phyloP scores from a whole-genome alignment of 2,797 vertebrate genomes.

The Macropodus opercularis region DNA sequence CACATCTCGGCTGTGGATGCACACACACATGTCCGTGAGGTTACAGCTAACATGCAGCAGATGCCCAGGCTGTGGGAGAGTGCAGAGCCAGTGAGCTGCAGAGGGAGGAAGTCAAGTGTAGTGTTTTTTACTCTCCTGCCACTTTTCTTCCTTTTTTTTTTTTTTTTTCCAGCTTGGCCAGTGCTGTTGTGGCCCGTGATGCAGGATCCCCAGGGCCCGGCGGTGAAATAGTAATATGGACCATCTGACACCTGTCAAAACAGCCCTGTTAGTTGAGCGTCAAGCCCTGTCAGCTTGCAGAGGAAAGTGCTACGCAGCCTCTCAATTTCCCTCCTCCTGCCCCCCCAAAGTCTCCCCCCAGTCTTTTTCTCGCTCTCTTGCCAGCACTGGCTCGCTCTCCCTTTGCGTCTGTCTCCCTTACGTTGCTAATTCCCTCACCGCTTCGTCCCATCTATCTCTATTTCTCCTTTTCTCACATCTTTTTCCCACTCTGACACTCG shows the following conservation, averaged over 20 bases:
- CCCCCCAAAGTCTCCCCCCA: conserved; percentile 23
- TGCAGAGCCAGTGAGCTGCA: conserved; percentile 54
- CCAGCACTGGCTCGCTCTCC: conserved; percentile 3
- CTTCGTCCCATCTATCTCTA: conserved; percentile 39
- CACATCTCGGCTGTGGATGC: conserved; percentile 9
- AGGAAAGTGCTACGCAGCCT: conserved; percentile 77
- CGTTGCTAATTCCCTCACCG: conserved; percentile 34
- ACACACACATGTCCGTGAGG: conserved; percentile 19
- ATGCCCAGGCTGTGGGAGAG: conserved; percentile 61
- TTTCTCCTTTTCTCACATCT: conserved; percentile 51
- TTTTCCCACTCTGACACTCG: conserved; percentile 21
- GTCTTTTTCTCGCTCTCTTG: conserved; percentile 16
- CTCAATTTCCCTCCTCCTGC: conserved; percentile 70
- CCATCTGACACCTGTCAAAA: conserved; percentile 90
- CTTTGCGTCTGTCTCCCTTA: conserved; percentile 35
- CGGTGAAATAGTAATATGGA: conserved; percentile 84
- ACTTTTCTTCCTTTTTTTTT: conserved; percentile 76
- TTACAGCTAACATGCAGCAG: conserved; percentile 65
- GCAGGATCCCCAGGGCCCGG: conserved; percentile 78
- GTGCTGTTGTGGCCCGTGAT: conserved; percentile 79
- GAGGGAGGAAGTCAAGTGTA: conserved; percentile 67
- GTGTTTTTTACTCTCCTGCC: conserved; percentile 69
- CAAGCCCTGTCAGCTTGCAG: conserved; percentile 80
- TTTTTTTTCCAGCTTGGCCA: conserved; percentile 70
- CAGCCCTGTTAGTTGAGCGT: conserved; percentile 84